Conservation (phyloP, 2,113 vertebrate genomes). For the Oreamnos americanus region DNA sequence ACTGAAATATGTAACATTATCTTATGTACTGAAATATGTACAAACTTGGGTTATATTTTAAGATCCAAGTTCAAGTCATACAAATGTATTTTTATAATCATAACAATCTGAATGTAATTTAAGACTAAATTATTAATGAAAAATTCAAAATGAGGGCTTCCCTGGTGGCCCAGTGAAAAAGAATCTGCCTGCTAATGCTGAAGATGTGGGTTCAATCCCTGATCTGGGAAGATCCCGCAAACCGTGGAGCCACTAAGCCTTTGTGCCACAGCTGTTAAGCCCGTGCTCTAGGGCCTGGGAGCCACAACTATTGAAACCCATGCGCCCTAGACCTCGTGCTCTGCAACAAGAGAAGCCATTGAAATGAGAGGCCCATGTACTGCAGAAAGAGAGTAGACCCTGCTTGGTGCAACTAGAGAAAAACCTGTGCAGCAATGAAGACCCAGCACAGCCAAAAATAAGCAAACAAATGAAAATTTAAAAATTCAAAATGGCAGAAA, state of each 20-base stretch:
- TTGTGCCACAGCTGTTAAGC: neutral
- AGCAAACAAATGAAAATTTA: neutral
- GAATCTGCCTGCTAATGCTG: neutral
- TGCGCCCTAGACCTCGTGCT: rapidly evolving
- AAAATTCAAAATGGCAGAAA: neutral
- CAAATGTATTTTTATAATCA: neutral
- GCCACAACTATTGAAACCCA: neutral
- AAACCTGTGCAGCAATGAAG: neutral
- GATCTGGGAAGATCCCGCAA: neutral
- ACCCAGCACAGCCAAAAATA: neutral
- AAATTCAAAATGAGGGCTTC: neutral
- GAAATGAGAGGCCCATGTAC: neutral
- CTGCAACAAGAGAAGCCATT: neutral
- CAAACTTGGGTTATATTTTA: neutral
- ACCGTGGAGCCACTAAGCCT: neutral
- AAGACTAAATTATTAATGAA: neutral
- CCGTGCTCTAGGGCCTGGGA: neutral
- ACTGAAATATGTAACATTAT: neutral
- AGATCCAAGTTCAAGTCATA: neutral
- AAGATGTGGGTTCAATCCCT: neutral
- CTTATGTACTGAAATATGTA: neutral
- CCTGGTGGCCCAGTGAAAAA: neutral
- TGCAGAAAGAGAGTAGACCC: neutral
- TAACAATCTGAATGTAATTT: neutral
- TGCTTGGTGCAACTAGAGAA: neutral